Evolutionary conservation across 2,113 vertebrate genomes (phyloP), one percentile per base, ranked within the genome.

Genomic region (western clawed frog (Xenopus tropicalis)): DNA sequence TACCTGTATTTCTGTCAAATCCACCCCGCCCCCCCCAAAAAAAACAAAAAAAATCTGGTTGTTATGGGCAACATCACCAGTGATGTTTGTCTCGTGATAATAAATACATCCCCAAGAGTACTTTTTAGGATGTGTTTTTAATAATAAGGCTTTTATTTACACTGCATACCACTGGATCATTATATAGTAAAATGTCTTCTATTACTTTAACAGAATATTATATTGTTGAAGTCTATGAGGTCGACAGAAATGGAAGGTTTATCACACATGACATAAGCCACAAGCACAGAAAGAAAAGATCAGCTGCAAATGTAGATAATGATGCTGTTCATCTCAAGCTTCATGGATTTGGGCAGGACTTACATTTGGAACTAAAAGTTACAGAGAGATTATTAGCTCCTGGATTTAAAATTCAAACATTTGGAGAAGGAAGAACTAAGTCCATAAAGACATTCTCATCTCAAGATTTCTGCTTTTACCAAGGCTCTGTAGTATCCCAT

Each of bases 391-490:
- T 96, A 58, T 79, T 95, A 37, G 87, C 91, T 73, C 91, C 94
- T 59, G 92, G 93, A 25, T 93, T 96, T 79, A 81, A 78, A 16
- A 61, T 96, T 65, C 94, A 95, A 81, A 90, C 89, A 10, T 80
- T 95, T 85, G 88, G 90, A 75, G 89, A 83, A 76, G 86, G 83
- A 8, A 85, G 88, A 76, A 89, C 89, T 46, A 89, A 86, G 77
- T 90, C 89, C 17, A 83, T 92, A 70, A 86, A 84, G 80, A 63
- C 81, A 24, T 88, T 91, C 79, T 80, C 78, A 0, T 80, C 78
- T 0, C 84, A 93, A 14, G 85, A 94, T 62, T 90, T 93, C 82
- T 96, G 94, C 80, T 96, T 95, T 83, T 96, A 94, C 78, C 93
- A 93, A 81, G 94, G 94, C 71, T 90, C 85, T 25, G 77, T 95